Conservation (phyloP, 1,140 invertebrate genomes). For the Zaprionus camerounensis region DNA sequence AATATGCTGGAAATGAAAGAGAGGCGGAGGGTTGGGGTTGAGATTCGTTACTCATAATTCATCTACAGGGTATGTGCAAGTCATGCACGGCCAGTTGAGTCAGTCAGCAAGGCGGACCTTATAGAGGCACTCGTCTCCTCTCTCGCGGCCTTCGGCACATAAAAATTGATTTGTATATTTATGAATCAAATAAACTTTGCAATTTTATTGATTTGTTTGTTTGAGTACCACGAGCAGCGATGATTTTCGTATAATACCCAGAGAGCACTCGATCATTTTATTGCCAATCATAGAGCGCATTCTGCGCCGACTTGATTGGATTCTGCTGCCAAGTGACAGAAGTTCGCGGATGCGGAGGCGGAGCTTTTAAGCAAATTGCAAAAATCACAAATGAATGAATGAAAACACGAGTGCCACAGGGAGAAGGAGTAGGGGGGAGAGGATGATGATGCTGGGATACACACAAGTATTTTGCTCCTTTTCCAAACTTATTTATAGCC, state of each 20-base stretch:
- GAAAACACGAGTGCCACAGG: neutral
- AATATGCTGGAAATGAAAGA: neutral
- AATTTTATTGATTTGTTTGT: constrained; percentile 78
- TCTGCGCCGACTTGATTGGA: constrained; percentile 19
- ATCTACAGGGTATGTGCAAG: constrained; percentile 17
- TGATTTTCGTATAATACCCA: constrained; percentile 32
- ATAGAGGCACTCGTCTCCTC: constrained; percentile 28
- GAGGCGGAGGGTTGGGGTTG: neutral
- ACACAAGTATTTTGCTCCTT: neutral
- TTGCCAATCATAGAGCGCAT: constrained; percentile 20
- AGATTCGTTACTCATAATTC: neutral
- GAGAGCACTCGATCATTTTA: constrained; percentile 9
- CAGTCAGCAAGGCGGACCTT: constrained; percentile 13
- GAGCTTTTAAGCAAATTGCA: constrained; percentile 61
- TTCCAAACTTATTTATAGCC: constrained; percentile 52
- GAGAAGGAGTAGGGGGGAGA: neutral
- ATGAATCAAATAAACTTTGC: constrained; percentile 73
- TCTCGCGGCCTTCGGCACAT: constrained; percentile 27
- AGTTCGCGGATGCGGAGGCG: constrained; percentile 2
- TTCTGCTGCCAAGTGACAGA: constrained; percentile 27
- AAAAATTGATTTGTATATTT: constrained; percentile 80
- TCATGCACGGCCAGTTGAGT: neutral
- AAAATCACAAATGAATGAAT: constrained; percentile 48
- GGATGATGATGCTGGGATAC: neutral
- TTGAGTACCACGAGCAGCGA: constrained; percentile 30